phyloP scores from a whole-genome alignment of 2,797 vertebrate species.

The Acridotheres tristis region DNA sequence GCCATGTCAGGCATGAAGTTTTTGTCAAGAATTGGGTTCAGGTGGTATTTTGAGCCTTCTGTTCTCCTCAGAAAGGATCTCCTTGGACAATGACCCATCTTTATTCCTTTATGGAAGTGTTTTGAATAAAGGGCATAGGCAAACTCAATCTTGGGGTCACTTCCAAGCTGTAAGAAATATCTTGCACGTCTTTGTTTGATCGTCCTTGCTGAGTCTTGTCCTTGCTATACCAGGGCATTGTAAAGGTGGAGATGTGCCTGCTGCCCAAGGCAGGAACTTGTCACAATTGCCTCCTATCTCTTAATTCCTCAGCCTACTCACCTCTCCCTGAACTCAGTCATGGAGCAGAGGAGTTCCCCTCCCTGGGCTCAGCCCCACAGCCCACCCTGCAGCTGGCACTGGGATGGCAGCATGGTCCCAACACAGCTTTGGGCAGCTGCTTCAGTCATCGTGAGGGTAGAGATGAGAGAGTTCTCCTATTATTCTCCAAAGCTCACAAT shows the following conservation, averaged over 20 bases:
- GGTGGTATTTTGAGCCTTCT: rapidly evolving
- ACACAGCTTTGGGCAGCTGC: not conserved
- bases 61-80: not conserved
- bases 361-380: not conserved
- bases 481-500: not conserved
- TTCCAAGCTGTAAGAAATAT: not conserved
- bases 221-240: not conserved
- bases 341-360: not conserved
- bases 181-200: not conserved
- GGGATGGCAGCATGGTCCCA: not conserved
- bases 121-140: not conserved
- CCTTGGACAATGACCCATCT: not conserved
- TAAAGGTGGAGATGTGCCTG: not conserved
- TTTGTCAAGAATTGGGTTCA: not conserved
- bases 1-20: too few species aligned
- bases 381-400: not conserved
- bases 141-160: rapidly evolving
- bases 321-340: rapidly evolving
- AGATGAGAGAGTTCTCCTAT: not conserved
- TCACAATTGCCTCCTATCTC: rapidly evolving
- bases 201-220: not conserved
- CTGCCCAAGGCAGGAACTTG: not conserved
- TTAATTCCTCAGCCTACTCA: not conserved
- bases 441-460: rapidly evolving
- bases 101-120: not conserved